Evolutionary conservation across 1,140 invertebrate genomes (phyloP).

Genomic region (Drosophila pandora): DNA sequence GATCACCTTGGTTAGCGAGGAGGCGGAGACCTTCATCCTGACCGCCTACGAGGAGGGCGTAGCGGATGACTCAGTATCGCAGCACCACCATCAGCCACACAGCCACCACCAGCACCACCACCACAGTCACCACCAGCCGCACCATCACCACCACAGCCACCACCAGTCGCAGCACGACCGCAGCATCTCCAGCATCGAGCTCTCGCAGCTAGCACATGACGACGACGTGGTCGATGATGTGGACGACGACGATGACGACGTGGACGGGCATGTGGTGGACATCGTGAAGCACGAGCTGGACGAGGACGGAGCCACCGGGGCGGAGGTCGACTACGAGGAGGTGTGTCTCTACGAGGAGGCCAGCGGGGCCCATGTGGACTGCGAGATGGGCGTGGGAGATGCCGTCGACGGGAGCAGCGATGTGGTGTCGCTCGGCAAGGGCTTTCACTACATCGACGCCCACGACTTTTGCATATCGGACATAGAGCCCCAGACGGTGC

Average conservation of each 20-base stretch:
- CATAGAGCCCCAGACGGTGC: conserved; percentile 62
- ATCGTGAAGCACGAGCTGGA: conserved; percentile 80
- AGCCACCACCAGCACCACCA: conserved; percentile 50
- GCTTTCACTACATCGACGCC: conserved; percentile 71
- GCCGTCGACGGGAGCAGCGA: conserved; percentile 60
- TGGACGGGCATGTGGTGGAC: conserved; percentile 63
- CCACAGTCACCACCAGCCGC: conserved; percentile 59
- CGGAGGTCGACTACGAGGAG: conserved; percentile 78
- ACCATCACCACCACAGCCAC: conserved; percentile 56
- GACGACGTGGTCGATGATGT: conserved; percentile 69
- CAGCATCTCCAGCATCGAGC: conserved; percentile 75
- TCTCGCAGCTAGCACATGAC: conserved; percentile 67
- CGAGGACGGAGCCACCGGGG: conserved; percentile 68
- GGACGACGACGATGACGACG: conserved; percentile 65
- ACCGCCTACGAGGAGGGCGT: conserved; percentile 79
- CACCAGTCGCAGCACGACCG: conserved; percentile 67
- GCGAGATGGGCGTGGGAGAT: conserved; percentile 64
- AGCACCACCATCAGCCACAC: conserved; percentile 52
- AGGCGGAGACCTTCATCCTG: conserved; percentile 75
- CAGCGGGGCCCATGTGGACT: conserved; percentile 64
- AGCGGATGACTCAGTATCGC: conserved; percentile 66
- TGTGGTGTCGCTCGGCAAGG: conserved; percentile 58
- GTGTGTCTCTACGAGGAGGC: conserved; percentile 79
- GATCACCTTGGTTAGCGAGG: conserved; percentile 71
- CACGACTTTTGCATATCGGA: conserved; percentile 74